Base-by-base conservation (phyloP, 2,113 vertebrate species). In the Piprites chloris region DNA sequence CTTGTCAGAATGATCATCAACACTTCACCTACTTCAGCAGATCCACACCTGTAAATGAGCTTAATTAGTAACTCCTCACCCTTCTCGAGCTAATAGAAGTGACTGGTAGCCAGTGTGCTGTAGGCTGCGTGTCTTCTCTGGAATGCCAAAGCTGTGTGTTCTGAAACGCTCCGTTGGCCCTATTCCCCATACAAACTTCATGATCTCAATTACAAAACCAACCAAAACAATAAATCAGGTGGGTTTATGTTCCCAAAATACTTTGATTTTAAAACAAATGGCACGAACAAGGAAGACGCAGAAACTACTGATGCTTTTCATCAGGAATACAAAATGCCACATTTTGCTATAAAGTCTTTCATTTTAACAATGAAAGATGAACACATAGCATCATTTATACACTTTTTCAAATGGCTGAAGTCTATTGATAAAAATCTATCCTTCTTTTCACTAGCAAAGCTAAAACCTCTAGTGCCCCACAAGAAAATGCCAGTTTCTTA, bases 71-170 rank as follows among this genome's bases (percentile, higher is more conserved):
- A 33, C 32, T 74, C 46, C 37, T 72, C 5, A 1, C 9, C 19
- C 33, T 20, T 6, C 14, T 22, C 37, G 71, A 67, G 27, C n/a
- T 32, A 69, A 41, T 1, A 59, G 21, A 61, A 61, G 15, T 18
- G 27, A 5, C 35, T 9, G 46, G 39, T 7, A 81, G 39, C 24
- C 52, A 2, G 0, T 19, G 50, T 26, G 30, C 37, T 1, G 2
- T 30, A 71, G 26, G 26, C 22, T 37, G 8, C 3, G 2, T 56
- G 9, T 53, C 14, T 49, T 44, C 69, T 55, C 56, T 27, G 37
- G 27, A 93, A 80, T 2, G 3, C 19, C 35, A 72, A 68, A 78
- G 19, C 24, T 26, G 12, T 58, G 62, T 39, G 20, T 14, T 23
- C 41, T 69, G 33, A 86, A 94, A 89, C 26, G 13, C 7, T 80